A percentile compares a stretch with the other conserved stretches of the same genome.
These are phyloP conservation scores for Drosophila pallidifrons DNA, from an alignment of 1,140 invertebrate genomes.

Conservation along the genomic window DNA sequence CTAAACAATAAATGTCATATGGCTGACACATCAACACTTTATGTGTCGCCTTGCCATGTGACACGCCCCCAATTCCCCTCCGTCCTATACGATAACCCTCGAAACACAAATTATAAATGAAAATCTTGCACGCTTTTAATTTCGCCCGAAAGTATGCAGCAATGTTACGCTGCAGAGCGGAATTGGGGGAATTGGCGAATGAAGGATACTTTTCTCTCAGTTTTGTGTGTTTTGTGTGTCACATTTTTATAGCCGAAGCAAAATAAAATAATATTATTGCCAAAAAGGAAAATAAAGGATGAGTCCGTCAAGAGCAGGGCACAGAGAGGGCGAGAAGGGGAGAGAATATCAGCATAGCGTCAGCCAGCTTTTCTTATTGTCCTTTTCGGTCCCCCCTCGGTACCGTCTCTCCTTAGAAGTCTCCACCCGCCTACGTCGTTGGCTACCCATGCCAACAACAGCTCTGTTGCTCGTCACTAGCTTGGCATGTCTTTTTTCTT, in stretches of 20 bases:
- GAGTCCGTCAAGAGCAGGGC: background rate
- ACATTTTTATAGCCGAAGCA: constrained; percentile 59
- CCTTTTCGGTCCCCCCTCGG: background rate
- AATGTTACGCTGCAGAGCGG: constrained; percentile 31
- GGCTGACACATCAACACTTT: constrained; percentile 81
- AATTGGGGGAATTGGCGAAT: background rate
- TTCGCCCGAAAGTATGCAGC: constrained; percentile 66
- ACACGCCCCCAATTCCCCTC: constrained; percentile 14
- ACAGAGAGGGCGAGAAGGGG: background rate
- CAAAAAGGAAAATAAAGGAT: constrained; percentile 53
- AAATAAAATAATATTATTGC: constrained; percentile 67
- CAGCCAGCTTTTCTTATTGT: constrained; percentile 14
- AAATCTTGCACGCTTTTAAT: constrained; percentile 81
- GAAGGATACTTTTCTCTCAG: constrained; percentile 4
- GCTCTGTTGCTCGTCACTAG: constrained; percentile 42
- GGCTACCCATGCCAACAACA: background rate
- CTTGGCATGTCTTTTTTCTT: constrained; percentile 47
- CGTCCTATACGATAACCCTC: background rate
- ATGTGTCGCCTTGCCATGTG: constrained; percentile 59
- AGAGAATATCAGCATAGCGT: constrained; percentile 29
- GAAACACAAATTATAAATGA: constrained; percentile 50
- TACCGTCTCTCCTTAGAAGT: background rate
- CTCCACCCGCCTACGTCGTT: background rate
- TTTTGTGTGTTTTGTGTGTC: constrained; percentile 41
- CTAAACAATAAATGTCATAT: constrained; percentile 82